Percentiles rank a stretch among this genome's conserved stretches.
phyloP scores from a whole-genome alignment of 2,797 vertebrate genomes.

The Ambastaia sidthimunki region DNA sequence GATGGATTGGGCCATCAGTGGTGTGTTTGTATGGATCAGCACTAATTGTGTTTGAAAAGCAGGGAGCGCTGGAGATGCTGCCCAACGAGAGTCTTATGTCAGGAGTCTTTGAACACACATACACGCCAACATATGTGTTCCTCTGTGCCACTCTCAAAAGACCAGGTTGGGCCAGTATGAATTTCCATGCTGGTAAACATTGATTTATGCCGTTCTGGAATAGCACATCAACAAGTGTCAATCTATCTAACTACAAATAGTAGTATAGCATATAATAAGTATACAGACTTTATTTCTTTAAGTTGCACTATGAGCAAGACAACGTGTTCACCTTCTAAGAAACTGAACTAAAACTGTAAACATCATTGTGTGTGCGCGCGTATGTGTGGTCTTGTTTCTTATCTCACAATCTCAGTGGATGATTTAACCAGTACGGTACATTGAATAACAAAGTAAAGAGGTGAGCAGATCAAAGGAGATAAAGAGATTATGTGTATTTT shows the following conservation, averaged over 20 bases:
- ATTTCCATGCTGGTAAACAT: background rate
- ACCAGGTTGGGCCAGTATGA: background rate
- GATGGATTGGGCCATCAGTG: conserved; percentile 60
- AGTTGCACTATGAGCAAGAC: background rate
- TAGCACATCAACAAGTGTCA: too few relatives aligned
- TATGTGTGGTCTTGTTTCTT: conserved; percentile 20
- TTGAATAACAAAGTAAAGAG: conserved; percentile 30
- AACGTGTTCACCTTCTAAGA: background rate
- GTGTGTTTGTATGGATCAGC: conserved; percentile 59
- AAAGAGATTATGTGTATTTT: background rate
- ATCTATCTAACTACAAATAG: too few relatives aligned
- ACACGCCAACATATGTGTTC: conserved; percentile 36
- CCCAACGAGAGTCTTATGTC: conserved; percentile 67
- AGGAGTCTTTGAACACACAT: conserved; percentile 56
- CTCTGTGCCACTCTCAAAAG: conserved; percentile 23
- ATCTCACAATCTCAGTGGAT: conserved; percentile 37
- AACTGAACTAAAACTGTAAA: too few relatives aligned
- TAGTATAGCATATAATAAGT: too few relatives aligned
- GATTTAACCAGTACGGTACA: conserved; percentile 30
- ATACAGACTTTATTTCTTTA: too few relatives aligned
- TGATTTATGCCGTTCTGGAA: background rate
- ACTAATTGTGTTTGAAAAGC: conserved; percentile 70
- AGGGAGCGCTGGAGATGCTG: conserved; percentile 57
- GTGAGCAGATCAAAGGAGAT: conserved; percentile 21
- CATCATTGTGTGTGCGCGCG: background rate